A percentile compares a stretch with the other conserved stretches of the same genome.
Conservation (phyloP, 2,888 invertebrate genomes). For the Trissolcus brochymenae region DNA sequence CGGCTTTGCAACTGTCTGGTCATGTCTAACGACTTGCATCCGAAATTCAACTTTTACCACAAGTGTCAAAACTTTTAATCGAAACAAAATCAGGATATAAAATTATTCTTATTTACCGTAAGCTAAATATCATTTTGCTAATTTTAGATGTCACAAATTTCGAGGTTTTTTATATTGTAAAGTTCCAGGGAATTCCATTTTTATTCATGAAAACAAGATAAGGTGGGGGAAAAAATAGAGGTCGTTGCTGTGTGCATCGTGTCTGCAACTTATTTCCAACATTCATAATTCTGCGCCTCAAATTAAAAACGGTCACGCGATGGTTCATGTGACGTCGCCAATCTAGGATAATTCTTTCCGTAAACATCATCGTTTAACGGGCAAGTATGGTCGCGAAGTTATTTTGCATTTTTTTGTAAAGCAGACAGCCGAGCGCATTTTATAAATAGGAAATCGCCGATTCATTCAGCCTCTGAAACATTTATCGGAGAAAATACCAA, state of each 20-base stretch:
- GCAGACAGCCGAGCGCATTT: slow-evolving; percentile 17
- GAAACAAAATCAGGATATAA: no score
- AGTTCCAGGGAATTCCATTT: slow-evolving; percentile 7
- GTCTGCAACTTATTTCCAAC: slow-evolving; percentile 33
- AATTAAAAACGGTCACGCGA: slow-evolving; percentile 42
- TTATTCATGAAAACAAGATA: slow-evolving; percentile 4
- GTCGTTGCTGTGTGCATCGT: slow-evolving; percentile 2
- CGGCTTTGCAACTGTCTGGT: slow-evolving; percentile 1
- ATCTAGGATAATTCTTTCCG: slow-evolving; percentile 28
- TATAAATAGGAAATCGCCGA: slow-evolving; percentile 47
- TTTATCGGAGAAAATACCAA: slow-evolving; percentile 19
- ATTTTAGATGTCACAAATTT: no score
- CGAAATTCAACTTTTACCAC: not conserved
- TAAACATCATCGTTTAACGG: slow-evolving; percentile 42
- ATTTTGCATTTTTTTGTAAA: slow-evolving; percentile 21
- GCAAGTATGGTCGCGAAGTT: slow-evolving; percentile 19
- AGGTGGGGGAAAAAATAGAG: not conserved
- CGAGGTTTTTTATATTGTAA: no score
- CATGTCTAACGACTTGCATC: not conserved
- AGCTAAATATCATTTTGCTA: no score
- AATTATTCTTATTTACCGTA: no score
- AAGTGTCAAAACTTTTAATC: no score
- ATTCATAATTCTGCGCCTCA: slow-evolving; percentile 27
- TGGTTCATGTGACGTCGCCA: slow-evolving; percentile 32
- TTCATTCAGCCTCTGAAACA: slow-evolving; percentile 29